A percentile compares a stretch with the other conserved stretches of the same genome.
These are phyloP conservation scores for Cyclophora albipunctata DNA, from an alignment of 2,888 invertebrate genomes.

Conservation along the genomic window DNA sequence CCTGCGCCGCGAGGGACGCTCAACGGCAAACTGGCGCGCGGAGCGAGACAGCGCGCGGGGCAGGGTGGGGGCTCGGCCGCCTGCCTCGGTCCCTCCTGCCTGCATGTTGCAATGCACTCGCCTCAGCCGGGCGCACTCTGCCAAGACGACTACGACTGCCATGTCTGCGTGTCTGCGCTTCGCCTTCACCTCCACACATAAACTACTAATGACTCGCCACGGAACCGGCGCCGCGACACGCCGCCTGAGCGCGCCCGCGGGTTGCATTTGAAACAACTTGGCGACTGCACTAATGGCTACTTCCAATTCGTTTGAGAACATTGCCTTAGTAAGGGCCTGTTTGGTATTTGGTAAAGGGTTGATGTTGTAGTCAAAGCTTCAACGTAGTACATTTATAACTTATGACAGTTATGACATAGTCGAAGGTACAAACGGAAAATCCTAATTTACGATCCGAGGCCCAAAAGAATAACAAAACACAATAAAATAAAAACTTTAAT, in stretches of 20 bases:
- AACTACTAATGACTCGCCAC: slow-evolving; percentile 13
- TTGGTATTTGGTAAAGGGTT: no score
- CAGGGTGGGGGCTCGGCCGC: slow-evolving; percentile 62
- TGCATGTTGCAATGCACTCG: slow-evolving; percentile 66
- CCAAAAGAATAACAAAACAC: no score
- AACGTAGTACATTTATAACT: no score
- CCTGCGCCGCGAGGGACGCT: slow-evolving; percentile 69
- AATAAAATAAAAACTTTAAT: no score
- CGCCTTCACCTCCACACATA: slow-evolving; percentile 28
- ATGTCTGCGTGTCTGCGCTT: slow-evolving; percentile 18
- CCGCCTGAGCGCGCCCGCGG: no score
- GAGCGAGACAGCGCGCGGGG: slow-evolving; percentile 39
- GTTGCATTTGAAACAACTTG: no score
- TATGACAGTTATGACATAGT: no score
- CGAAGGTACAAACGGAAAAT: no score
- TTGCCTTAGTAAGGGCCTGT: neutral
- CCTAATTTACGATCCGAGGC: no score
- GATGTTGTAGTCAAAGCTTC: no score
- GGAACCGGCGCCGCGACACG: slow-evolving; percentile 1
- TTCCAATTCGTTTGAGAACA: neutral
- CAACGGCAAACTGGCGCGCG: slow-evolving; percentile 65
- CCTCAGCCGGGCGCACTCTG: slow-evolving; percentile 35
- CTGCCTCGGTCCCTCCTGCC: slow-evolving; percentile 51
- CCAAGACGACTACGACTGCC: slow-evolving; percentile 24
- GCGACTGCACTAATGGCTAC: neutral